Base-by-base conservation (phyloP, 2,888 invertebrate species). In the Smittia aterrima region DNA sequence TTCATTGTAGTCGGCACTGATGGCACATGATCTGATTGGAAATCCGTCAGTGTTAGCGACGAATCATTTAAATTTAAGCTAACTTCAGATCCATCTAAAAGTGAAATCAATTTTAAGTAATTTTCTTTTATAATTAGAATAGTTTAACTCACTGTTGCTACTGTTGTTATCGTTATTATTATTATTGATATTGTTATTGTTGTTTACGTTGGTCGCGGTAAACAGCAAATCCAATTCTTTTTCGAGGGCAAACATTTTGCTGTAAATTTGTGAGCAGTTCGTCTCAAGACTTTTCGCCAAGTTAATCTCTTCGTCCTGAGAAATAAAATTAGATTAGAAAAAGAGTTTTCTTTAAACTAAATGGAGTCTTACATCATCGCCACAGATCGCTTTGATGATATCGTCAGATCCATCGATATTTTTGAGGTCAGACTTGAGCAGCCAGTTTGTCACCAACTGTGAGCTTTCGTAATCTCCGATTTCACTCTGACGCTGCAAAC, bases 371-470 rank as follows among this genome's bases (percentile, higher is more conserved):
- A 77, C 80, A 76, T 79, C 80, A 47, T 77, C 80, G 77, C 79
- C 79, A 54, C 79, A 80, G 75, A 83, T 82, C 54, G 83, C 83
- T 74, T 80, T 79, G 70, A 83, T 80, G 38, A 83, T 80, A 75
- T 81, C 82, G 13, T 79, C 76, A 18, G 81, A 81, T 27, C 79
- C 80, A 67, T 80, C 82, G 32, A 80, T 81, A 73, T 80, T 79
- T 58, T 79, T 81, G 64, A 83, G 78, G 78, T 83, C 82, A 6
- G 83, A 83, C 76, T 83, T 82, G 66, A 80, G 78, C 1, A 83
- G 77, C 82, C 79, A 81, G 62, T 82, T 73, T 32, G 74, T 66
- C 22, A 75, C 40, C 13, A 66, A 13, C 47, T 74, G 71, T 18
- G 75, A 72, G 47, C 41, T 58, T 18, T 67, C 73, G 24, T 54